Base-by-base conservation (phyloP, 2,888 invertebrate species). In the Corbicula japonica region DNA sequence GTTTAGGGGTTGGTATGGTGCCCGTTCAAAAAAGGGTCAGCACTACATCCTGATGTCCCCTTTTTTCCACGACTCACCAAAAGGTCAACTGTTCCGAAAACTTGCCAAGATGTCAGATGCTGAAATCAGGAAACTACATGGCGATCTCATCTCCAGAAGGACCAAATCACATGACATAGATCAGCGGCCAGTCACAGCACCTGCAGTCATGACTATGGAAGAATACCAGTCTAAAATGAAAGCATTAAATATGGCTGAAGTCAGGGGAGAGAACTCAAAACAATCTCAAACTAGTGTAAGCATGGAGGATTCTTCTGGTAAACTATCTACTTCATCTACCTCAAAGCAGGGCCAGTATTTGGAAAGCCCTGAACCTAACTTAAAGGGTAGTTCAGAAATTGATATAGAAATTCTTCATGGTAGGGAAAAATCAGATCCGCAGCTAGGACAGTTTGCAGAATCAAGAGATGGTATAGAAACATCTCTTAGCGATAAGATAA, bases 1-100 rank as follows among this genome's bases (percentile, higher is more conserved):
- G 76, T 89, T 84, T 62, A 82, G 91, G 32, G 91, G 90, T 12
- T 91, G 90, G 91, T 84, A 85, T 72, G 83, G 77, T 12, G 84
- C 84, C 5, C 84, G 84, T 46, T 84, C 83, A 10, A 82, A 84
- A 56, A 81, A 76, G 63, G 90, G 90, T n/a, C 66, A 78, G 6
- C 91, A 91, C 72, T 84, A 76, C 61, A 84, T 91, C 54, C 73
- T 89, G 8, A 83, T 86, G 18, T 81, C 87, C 6, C 87, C 85
- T 18, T 80, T 86, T 26, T 86, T 77, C 61, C 79, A 83, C 3
- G 75, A 84, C 48, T 87, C 88, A 3, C 82, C 80, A 8, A 82
- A 87, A 56, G 89, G 88, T 1, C 75, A 76, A n/a, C 80, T 88
- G 26, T 54, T 84, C 21, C 65, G 75, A 28, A 83, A 82, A 60